Base-by-base conservation (phyloP, 2,113 vertebrate genomes). In the Haplochromis vanheusdeni region DNA sequence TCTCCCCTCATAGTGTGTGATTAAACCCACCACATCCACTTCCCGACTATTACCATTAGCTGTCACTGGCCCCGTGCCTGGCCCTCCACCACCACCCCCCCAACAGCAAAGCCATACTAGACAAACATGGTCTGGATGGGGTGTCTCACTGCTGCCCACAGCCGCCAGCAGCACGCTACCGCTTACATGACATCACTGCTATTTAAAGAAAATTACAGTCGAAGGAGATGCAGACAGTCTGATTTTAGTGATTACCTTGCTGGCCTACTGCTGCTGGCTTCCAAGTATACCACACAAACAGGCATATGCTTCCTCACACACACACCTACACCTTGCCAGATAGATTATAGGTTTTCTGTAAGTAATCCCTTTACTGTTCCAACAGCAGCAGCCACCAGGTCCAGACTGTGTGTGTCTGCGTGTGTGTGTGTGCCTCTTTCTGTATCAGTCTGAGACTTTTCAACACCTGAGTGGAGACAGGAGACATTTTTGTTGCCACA, bases 111-210 rank as follows among this genome's bases (percentile, higher is more conserved):
- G 81, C 82, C 88, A 91, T 93, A 90, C 92, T 91, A 92, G 54
- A 93, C 91, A 93, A 94, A 93, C 94, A 91, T 5, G 47, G 84
- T 77, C 85, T 75, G 90, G 81, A 82, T 80, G 37, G 62, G 14
- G 77, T 10, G 80, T 90, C 81, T 51, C 58, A 23, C 14, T 42
- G 89, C 91, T 91, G 81, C 88, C 90, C 84, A 68, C 91, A 84
- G 86, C 91, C 87, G 85, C 89, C 87, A 80, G 85, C 75, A 77
- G 87, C 35, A 28, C 47, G 65, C 81, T 82, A 88, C 93, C 82
- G 87, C 86, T 89, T 79, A 88, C 85, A 93, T 95, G 94, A 95
- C 95, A 95, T 96, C 95, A 95, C 83, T 82, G 91, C 91, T 95
- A 95, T 95, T 96, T 94, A 45, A 80, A 83, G 94, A 82, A 93